Conservation (phyloP, 2,888 invertebrate genomes). For the Chalcis sispes region DNA sequence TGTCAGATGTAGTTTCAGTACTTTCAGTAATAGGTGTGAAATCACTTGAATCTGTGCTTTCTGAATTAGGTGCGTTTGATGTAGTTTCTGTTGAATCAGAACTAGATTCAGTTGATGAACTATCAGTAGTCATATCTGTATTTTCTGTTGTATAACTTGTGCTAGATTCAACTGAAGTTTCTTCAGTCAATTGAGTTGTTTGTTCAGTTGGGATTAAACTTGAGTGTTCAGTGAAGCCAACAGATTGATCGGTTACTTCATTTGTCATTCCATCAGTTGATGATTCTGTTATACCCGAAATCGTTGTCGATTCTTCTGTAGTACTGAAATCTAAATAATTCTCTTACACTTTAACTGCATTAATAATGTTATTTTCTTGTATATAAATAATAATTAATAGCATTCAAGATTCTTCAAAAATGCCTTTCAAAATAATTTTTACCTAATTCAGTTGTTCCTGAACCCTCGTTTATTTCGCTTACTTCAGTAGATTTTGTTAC, state of each 20-base stretch:
- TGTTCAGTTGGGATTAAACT: too few species aligned
- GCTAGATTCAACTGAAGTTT: slow-evolving; percentile 41
- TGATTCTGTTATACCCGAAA: slow-evolving; percentile 35
- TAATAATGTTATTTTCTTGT: background rate
- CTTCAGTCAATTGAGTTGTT: slow-evolving; percentile 57
- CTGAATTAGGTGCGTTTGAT: slow-evolving; percentile 56
- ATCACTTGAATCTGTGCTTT: slow-evolving; percentile 62
- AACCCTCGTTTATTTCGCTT: slow-evolving; percentile 38
- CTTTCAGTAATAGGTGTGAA: slow-evolving; percentile 61
- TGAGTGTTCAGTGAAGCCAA: slow-evolving; percentile 57
- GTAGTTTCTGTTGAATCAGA: slow-evolving; percentile 52
- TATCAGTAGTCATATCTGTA: slow-evolving; percentile 50
- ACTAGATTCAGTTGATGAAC: slow-evolving; percentile 59
- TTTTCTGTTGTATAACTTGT: slow-evolving; percentile 55
- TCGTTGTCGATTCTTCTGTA: slow-evolving; percentile 42
- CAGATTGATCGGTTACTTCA: slow-evolving; percentile 57
- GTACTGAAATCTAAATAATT: slow-evolving; percentile 42
- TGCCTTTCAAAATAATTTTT: background rate
- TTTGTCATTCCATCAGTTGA: slow-evolving; percentile 49
- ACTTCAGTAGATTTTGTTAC: slow-evolving; percentile 35
- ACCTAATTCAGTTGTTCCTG: slow-evolving; percentile 32
- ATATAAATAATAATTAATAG: background rate
- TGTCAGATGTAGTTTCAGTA: slow-evolving; percentile 60
- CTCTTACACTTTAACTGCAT: background rate
- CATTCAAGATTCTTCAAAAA: background rate